These are phyloP conservation scores for Geophilus truncorum DNA, from an alignment of 2,888 invertebrate genomes.

Conservation along the genomic window DNA sequence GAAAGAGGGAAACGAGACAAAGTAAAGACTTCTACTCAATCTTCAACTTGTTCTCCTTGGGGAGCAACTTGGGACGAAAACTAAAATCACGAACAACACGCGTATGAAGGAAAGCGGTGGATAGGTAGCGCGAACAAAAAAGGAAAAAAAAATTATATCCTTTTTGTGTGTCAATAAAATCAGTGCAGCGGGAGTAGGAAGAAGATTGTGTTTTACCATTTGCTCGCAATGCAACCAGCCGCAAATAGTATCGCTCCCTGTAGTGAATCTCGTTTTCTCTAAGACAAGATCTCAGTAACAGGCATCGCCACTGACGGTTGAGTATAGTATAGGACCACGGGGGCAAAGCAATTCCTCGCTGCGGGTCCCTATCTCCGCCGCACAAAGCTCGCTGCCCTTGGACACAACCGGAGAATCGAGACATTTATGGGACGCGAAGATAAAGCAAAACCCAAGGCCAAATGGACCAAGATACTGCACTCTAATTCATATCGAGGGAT, in stretches of 20 bases:
- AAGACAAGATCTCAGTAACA: conserved; percentile 5
- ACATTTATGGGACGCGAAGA: neutral
- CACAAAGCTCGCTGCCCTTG: neutral
- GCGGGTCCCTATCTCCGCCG: neutral
- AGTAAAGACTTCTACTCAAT: neutral
- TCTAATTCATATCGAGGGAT: neutral
- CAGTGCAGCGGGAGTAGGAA: conserved; percentile 5
- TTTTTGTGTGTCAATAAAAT: conserved; percentile 10
- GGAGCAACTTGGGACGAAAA: neutral
- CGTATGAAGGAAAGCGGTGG: neutral
- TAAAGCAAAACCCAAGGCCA: neutral
- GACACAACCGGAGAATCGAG: neutral
- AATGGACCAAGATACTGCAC: neutral
- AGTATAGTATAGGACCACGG: conserved; percentile 4
- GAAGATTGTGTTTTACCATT: conserved; percentile 10
- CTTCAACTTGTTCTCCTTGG: neutral
- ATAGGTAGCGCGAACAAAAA: neutral
- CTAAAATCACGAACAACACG: neutral
- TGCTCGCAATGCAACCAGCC: conserved; percentile 4
- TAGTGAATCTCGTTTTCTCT: neutral
- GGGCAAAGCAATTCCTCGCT: conserved; percentile 10
- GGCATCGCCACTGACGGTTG: conserved; percentile 10
- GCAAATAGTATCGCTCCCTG: conserved; percentile 4
- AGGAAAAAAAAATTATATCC: neutral
- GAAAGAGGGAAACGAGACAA: neutral